A percentile compares a stretch with the other conserved stretches of the same genome.
Conservation (phyloP, 2,888 invertebrate genomes). For the Oscheius onirici region DNA sequence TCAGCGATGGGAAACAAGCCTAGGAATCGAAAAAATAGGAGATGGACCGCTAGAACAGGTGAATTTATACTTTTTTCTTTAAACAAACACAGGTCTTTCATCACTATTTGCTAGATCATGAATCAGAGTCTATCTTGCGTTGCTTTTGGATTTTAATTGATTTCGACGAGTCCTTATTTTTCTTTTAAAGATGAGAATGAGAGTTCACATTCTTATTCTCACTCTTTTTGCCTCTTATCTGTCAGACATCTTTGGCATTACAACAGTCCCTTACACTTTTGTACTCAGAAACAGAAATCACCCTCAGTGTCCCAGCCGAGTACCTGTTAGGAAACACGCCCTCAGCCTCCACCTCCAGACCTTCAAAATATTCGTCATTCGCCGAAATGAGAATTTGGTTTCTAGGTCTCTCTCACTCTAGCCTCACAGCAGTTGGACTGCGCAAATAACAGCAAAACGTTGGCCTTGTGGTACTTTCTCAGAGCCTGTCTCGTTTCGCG, state of each 20-base stretch:
- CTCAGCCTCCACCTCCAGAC: background rate
- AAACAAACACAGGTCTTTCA: no score
- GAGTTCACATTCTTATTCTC: background rate
- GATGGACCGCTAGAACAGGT: background rate
- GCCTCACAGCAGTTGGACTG: conserved; percentile 4
- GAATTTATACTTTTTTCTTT: background rate
- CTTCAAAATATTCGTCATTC: background rate
- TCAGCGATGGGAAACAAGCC: conserved; percentile 30
- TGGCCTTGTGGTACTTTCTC: conserved; percentile 14
- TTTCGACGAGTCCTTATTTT: no score
- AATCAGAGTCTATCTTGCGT: background rate
- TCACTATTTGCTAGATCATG: no score
- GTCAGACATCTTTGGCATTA: background rate
- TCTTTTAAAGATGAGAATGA: no score
- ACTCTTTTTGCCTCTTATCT: no score
- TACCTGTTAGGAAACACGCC: background rate
- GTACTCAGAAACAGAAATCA: background rate
- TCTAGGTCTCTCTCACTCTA: no score
- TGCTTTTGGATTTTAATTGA: background rate
- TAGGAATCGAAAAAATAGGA: conserved; percentile 28
- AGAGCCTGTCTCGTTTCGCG: background rate
- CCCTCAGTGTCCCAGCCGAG: background rate
- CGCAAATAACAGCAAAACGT: conserved; percentile 11
- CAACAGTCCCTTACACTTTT: background rate
- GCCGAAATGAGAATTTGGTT: background rate